These are phyloP conservation scores for Hesperophylax magnus DNA, from an alignment of 1,140 invertebrate genomes.

Conservation along the genomic window DNA sequence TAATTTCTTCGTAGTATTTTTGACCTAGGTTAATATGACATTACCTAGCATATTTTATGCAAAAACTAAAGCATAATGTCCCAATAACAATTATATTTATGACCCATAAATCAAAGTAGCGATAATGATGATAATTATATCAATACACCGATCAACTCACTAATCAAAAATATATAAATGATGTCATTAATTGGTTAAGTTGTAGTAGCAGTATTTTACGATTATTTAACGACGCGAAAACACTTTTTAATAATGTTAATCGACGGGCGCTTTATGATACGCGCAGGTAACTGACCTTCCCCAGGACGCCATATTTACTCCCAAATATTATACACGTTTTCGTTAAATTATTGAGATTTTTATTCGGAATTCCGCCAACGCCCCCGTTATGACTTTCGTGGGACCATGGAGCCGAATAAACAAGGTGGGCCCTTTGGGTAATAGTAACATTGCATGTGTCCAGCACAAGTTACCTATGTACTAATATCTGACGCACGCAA, in stretches of 20 bases:
- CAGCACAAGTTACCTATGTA: too few species aligned
- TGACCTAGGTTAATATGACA: too few species aligned
- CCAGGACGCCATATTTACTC: background rate
- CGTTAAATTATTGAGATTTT: background rate
- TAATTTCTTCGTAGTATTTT: too few species aligned
- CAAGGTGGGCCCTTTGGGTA: too few species aligned
- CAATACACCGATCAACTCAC: background rate
- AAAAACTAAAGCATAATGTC: too few species aligned
- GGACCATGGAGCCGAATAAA: too few species aligned
- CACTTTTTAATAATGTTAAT: slow-evolving; percentile 11
- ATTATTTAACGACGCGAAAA: slow-evolving; percentile 15
- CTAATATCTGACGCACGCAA: too few species aligned
- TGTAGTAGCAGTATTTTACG: background rate
- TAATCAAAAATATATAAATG: slow-evolving; percentile 7
- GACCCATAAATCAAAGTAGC: too few species aligned
- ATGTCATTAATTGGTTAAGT: background rate
- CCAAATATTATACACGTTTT: background rate
- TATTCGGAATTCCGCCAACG: slow-evolving; percentile 1
- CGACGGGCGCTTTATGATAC: background rate
- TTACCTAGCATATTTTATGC: too few species aligned
- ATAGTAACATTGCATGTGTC: too few species aligned
- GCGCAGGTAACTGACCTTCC: slow-evolving; percentile 24
- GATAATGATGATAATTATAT: too few species aligned
- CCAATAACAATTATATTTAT: too few species aligned
- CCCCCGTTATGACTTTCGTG: background rate